phyloP scores from a whole-genome alignment of 2,113 vertebrate species.

The Nothoprocta perdicaria region DNA sequence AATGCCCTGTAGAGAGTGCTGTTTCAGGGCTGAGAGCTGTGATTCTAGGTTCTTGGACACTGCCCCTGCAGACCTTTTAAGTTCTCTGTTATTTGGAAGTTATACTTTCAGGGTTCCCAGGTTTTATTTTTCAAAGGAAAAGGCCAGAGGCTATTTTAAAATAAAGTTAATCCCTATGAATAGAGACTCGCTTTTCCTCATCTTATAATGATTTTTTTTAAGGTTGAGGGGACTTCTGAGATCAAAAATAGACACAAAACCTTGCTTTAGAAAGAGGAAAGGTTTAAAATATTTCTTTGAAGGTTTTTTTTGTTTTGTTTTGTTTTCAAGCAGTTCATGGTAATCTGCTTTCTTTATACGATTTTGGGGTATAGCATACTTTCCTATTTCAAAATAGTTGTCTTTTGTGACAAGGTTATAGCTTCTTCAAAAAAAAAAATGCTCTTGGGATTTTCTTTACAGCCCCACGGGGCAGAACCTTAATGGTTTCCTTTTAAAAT shows the following conservation, averaged over 20 bases:
- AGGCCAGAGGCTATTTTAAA: not conserved
- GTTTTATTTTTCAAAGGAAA: not conserved
- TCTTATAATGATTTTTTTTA: not conserved
- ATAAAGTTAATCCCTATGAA: not conserved
- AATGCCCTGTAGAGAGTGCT: fast-evolving
- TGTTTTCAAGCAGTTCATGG: not conserved
- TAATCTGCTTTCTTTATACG: not conserved
- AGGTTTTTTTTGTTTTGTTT: no score
- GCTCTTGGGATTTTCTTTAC: not conserved
- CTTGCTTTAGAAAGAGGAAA: not conserved
- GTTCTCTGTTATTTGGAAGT: not conserved
- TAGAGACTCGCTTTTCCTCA: not conserved
- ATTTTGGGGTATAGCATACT: not conserved
- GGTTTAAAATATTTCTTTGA: not conserved
- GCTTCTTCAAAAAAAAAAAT: not conserved
- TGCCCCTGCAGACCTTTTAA: not conserved
- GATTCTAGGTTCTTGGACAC: not conserved
- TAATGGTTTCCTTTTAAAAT: not conserved
- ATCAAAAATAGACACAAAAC: not conserved
- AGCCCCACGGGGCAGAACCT: not conserved
- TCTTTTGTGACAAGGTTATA: not conserved
- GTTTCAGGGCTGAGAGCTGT: not conserved
- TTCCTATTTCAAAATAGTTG: not conserved
- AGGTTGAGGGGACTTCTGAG: not conserved
- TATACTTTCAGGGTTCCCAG: not conserved